These are phyloP conservation scores for Tragelaphus oryx DNA, from an alignment of 2,797 vertebrate species.

Conservation along the genomic window DNA sequence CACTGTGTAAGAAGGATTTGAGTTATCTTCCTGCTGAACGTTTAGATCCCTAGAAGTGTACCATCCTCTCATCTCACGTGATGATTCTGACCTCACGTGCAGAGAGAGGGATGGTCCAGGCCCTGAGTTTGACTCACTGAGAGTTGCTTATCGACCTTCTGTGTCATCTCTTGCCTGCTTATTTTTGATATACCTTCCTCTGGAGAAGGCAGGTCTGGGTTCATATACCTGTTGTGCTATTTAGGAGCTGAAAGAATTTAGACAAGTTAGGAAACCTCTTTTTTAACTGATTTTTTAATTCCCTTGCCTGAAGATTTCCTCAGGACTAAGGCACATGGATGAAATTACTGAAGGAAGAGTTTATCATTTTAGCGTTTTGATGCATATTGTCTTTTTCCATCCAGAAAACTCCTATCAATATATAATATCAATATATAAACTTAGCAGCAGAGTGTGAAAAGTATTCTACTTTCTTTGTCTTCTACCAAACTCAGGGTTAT, in stretches of 20 bases:
- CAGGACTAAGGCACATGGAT: not conserved
- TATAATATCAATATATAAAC: not conserved
- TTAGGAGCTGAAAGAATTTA: not conserved
- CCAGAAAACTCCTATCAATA: not conserved
- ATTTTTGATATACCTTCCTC: not conserved
- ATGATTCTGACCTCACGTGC: not conserved
- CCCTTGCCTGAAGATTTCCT: not conserved
- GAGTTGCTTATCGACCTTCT: not conserved
- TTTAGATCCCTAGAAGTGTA: not conserved
- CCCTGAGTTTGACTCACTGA: not conserved
- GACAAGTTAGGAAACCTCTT: not conserved
- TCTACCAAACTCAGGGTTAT: not conserved
- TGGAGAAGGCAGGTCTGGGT: not conserved
- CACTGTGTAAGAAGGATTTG: not conserved
- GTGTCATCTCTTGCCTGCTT: not conserved
- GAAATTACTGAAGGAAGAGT: not conserved
- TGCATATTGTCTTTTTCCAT: not conserved
- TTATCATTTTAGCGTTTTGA: not conserved
- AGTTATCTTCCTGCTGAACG: not conserved
- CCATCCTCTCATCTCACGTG: rapidly evolving
- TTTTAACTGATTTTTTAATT: not conserved
- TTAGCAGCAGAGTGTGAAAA: not conserved
- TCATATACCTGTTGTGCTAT: not conserved
- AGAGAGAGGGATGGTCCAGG: not conserved
- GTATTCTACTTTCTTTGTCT: not conserved